Conservation (phyloP, 2,113 vertebrate species). For the Alectura lathami region DNA sequence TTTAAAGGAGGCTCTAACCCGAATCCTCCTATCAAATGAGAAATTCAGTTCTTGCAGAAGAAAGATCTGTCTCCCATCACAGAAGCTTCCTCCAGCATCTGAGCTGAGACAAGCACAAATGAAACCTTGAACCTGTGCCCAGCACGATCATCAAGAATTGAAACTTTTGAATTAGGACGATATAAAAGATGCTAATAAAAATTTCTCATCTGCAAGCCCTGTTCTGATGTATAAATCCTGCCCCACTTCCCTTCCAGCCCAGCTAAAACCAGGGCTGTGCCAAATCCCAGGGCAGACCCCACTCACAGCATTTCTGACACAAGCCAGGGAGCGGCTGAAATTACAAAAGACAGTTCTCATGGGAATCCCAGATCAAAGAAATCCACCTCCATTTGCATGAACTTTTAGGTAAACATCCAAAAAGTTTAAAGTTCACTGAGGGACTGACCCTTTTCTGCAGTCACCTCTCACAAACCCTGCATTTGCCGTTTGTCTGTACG, state of each 20-base stretch:
- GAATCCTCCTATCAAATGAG: background rate
- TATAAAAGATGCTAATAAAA: conserved; percentile 44
- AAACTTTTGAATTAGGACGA: conserved; percentile 15
- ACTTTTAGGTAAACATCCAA: conserved; percentile 42
- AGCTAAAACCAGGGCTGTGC: background rate
- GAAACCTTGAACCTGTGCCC: conserved; percentile 45
- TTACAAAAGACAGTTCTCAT: background rate
- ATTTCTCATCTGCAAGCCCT: background rate
- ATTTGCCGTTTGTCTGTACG: conserved; percentile 11
- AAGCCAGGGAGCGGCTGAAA: conserved; percentile 48
- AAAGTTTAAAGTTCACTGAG: background rate
- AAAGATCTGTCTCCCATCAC: background rate
- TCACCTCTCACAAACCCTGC: background rate
- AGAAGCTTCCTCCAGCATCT: conserved; percentile 13
- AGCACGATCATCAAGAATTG: conserved; percentile 17
- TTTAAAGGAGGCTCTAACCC: conserved; percentile 13
- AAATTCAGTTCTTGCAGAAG: conserved; percentile 17
- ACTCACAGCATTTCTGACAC: background rate
- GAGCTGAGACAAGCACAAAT: conserved; percentile 41
- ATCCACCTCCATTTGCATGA: conserved; percentile 20
- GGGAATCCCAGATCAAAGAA: conserved; percentile 49
- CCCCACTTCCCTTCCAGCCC: background rate
- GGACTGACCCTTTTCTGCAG: conserved; percentile 22
- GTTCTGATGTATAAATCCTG: background rate
- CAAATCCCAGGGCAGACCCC: background rate